These are phyloP conservation scores for Caenorhabditis uteleia DNA, from an alignment of 2,888 invertebrate genomes.

Conservation along the genomic window DNA sequence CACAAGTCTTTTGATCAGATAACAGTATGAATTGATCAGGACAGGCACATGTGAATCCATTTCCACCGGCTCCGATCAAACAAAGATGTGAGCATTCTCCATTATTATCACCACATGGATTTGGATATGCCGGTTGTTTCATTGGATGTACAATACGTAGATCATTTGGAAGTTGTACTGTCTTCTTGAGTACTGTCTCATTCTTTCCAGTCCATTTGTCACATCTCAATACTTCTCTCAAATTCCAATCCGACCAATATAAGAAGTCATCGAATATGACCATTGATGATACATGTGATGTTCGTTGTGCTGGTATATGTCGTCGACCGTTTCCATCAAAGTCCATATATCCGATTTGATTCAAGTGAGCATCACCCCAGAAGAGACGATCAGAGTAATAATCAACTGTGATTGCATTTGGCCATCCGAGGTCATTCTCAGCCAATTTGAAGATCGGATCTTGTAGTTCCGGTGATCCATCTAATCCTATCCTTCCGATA, in stretches of 20 bases:
- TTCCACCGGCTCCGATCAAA: slow-evolving; percentile 76
- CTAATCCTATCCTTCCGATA: slow-evolving; percentile 95
- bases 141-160: slow-evolving; percentile 65
- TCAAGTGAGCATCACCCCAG: slow-evolving; percentile 97
- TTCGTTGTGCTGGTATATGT: slow-evolving; percentile 60
- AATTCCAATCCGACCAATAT: slow-evolving; percentile 98
- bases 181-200: slow-evolving; percentile 64
- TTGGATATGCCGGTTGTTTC: slow-evolving; percentile 80
- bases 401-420: slow-evolving; percentile 94
- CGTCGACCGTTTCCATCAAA: slow-evolving; percentile 51
- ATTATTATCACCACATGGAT: slow-evolving; percentile 90
- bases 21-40: slow-evolving; percentile 88
- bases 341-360: slow-evolving; percentile 82
- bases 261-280: slow-evolving; percentile 87
- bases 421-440: slow-evolving; percentile 96
- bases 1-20: slow-evolving; percentile 54
- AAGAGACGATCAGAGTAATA: slow-evolving; percentile 86
- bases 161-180: slow-evolving; percentile 69
- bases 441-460: slow-evolving; percentile 75
- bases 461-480: slow-evolving; percentile 77
- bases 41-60: slow-evolving; percentile 83
- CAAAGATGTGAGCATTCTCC: slow-evolving; percentile 96
- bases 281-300: slow-evolving; percentile 86
- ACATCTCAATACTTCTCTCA: slow-evolving; percentile 84
- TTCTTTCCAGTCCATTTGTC: slow-evolving; percentile 82